phyloP scores from a whole-genome alignment of 2,113 vertebrate species.

The Scomber scombrus region DNA sequence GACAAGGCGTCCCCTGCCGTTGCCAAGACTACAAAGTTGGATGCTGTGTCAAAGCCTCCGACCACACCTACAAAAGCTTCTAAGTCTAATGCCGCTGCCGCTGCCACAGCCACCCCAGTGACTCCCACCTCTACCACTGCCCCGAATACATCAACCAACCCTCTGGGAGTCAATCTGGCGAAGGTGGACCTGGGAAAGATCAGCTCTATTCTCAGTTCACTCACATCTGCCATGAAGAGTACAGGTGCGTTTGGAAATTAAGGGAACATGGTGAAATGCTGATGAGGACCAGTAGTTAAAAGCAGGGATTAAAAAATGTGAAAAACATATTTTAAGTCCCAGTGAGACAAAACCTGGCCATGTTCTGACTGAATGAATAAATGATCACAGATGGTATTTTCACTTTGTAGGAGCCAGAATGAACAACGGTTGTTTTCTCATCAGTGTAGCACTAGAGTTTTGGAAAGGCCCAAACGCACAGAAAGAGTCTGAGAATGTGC shows the following conservation, averaged over 20 bases:
- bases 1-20: slow-evolving; percentile 80
- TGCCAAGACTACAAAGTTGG: slow-evolving; percentile 72
- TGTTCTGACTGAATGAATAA: no score
- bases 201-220: slow-evolving; percentile 96
- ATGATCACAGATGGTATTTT: no score
- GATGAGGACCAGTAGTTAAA: no score
- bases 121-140: slow-evolving; percentile 63
- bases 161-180: slow-evolving; percentile 91
- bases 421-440: no score
- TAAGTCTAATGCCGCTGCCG: slow-evolving; percentile 50
- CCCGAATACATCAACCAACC: slow-evolving; percentile 65
- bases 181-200: slow-evolving; percentile 99
- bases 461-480: no score
- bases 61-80: slow-evolving; percentile 51
- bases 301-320: no score
- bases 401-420: no score
- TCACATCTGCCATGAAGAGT: slow-evolving; percentile 97
- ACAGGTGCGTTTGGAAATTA: slow-evolving; percentile 88
- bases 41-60: slow-evolving; percentile 63
- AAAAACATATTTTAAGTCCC: no score
- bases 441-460: no score
- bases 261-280: not conserved
- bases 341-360: no score
- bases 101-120: slow-evolving; percentile 64
- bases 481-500: no score